phyloP scores from a whole-genome alignment of 2,888 invertebrate genomes.

The Dastarcus helophoroides region DNA sequence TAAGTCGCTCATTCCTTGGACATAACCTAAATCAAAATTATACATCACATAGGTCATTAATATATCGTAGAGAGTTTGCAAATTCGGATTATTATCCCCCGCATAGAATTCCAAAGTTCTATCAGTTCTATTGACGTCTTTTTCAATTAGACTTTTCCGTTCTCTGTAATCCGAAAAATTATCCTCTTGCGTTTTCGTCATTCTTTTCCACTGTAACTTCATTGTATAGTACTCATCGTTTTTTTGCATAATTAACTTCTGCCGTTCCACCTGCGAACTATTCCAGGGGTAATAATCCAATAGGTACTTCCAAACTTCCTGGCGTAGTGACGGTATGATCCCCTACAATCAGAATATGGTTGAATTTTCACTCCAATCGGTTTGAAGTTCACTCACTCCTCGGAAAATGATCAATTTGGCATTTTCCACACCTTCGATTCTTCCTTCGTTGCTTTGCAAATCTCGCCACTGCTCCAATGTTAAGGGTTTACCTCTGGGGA shows the following conservation, averaged over 20 bases:
- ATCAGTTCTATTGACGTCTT: slow-evolving; percentile 95
- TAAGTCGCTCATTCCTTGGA: slow-evolving; percentile 96
- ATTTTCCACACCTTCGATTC: slow-evolving; percentile 63
- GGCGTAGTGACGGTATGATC: slow-evolving; percentile 60
- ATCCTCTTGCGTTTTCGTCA: slow-evolving; percentile 76
- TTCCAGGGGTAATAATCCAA: slow-evolving; percentile 82
- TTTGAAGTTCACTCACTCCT: slow-evolving; percentile 53
- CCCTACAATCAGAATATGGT: slow-evolving; percentile 55
- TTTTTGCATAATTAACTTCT: slow-evolving; percentile 56
- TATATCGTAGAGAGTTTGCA: slow-evolving; percentile 76
- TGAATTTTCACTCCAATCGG: background rate
- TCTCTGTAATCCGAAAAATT: slow-evolving; percentile 83
- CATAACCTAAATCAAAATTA: slow-evolving; percentile 94
- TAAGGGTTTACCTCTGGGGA: slow-evolving; percentile 62
- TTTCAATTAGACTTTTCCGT: slow-evolving; percentile 88
- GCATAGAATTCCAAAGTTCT: slow-evolving; percentile 80
- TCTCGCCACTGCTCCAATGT: slow-evolving; percentile 71
- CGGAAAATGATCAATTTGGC: slow-evolving; percentile 81
- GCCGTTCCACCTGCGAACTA: slow-evolving; percentile 60
- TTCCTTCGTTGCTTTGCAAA: slow-evolving; percentile 68
- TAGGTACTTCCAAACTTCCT: slow-evolving; percentile 90
- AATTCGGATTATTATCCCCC: slow-evolving; percentile 87
- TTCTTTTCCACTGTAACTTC: slow-evolving; percentile 94
- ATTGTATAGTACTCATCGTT: slow-evolving; percentile 84
- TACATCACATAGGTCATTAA: slow-evolving; percentile 99